Conservation (phyloP, 2,797 vertebrate species). For the Fratercula arctica region DNA sequence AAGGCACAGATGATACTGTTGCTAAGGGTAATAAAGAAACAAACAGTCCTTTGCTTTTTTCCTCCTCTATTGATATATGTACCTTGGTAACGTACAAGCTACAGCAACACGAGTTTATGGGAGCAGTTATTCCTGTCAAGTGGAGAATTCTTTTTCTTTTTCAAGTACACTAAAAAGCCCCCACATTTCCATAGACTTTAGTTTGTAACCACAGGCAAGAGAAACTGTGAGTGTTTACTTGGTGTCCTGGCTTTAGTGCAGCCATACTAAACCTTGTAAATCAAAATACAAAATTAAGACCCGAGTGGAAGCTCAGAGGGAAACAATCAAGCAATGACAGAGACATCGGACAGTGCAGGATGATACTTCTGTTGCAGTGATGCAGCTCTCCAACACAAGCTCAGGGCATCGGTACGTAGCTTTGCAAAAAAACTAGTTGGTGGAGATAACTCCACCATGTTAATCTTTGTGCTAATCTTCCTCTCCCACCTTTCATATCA, state of each 20-base stretch:
- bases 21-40: conserved; percentile 9
- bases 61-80: background rate
- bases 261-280: background rate
- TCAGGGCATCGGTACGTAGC: background rate
- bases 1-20: background rate
- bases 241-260: background rate
- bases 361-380: background rate
- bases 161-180: background rate
- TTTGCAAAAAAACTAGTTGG: background rate
- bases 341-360: rapidly evolving
- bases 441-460: background rate
- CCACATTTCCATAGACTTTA: background rate
- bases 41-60: background rate
- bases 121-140: background rate
- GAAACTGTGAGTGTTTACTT: background rate
- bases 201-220: background rate
- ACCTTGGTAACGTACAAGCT: background rate
- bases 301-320: background rate
- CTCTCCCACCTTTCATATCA: background rate
- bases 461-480: background rate
- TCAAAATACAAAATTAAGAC: background rate
- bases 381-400: background rate
- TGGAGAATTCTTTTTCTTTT: background rate
- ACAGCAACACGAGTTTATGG: background rate
- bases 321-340: background rate